Evolutionary conservation across 2,113 vertebrate genomes (phyloP).

Genomic region (Nerophis ophidion): DNA sequence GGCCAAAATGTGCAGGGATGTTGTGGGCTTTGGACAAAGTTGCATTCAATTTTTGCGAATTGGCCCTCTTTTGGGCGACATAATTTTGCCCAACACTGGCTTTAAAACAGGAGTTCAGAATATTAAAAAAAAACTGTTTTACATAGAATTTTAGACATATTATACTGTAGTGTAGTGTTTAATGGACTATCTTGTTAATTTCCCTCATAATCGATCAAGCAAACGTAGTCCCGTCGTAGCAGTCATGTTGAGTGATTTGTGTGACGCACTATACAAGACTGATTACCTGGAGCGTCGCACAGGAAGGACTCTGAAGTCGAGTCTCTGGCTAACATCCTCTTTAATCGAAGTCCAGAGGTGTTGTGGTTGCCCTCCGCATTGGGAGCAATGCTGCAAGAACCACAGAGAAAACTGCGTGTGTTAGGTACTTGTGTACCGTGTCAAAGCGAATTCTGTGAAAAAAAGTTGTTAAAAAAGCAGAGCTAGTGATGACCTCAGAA

Average conservation of each 20-base stretch:
- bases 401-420: slow-evolving; percentile 3
- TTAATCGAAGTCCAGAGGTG: slow-evolving; percentile 52
- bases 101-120: too few relatives aligned
- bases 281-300: slow-evolving; percentile 83
- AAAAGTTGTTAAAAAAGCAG: not conserved
- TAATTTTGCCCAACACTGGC: too few relatives aligned
- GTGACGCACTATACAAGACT: not conserved
- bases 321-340: slow-evolving; percentile 83
- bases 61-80: too few relatives aligned
- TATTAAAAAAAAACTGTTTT: too few relatives aligned
- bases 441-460: not conserved
- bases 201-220: not conserved
- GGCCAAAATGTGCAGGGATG: too few relatives aligned
- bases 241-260: not conserved
- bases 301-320: slow-evolving; percentile 80
- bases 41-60: too few relatives aligned
- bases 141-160: too few relatives aligned
- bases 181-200: not conserved
- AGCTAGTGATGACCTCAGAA: not conserved
- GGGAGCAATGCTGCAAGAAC: slow-evolving; percentile 23
- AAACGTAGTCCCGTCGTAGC: not conserved
- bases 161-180: too few relatives aligned
- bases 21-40: too few relatives aligned
- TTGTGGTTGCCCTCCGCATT: slow-evolving; percentile 41
- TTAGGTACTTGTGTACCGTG: not conserved